Conservation (phyloP, 2,113 vertebrate genomes). For the Sapajus apella region DNA sequence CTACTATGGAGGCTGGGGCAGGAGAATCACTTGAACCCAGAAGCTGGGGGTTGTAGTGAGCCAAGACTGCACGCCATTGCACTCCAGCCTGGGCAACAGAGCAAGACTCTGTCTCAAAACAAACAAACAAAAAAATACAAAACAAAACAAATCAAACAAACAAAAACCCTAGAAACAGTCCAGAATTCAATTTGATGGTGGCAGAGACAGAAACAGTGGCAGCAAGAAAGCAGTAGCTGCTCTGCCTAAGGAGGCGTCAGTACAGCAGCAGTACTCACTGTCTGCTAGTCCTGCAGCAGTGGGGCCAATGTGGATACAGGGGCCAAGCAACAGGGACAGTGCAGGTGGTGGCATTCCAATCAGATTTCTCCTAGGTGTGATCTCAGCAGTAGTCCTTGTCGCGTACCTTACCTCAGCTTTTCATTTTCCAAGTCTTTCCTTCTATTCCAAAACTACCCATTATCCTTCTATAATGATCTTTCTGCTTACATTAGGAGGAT, state of each 20-base stretch:
- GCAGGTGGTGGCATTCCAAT: neutral
- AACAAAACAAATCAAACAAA: no score
- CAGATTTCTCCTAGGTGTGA: neutral
- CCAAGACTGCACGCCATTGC: no score
- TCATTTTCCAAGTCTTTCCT: neutral
- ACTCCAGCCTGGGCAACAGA: no score
- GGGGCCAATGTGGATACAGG: accelerated
- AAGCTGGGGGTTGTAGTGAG: no score
- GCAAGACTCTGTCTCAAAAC: no score
- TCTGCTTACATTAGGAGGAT: neutral
- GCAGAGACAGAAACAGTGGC: neutral
- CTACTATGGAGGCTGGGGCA: no score
- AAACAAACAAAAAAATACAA: no score
- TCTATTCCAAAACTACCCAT: neutral
- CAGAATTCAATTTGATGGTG: neutral
- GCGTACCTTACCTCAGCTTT: neutral
- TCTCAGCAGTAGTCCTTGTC: neutral
- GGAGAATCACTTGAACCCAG: no score
- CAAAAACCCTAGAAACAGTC: neutral
- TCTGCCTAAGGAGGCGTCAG: neutral
- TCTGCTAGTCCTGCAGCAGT: accelerated
- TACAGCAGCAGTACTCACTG: accelerated
- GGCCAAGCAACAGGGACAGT: accelerated
- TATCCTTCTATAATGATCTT: neutral
- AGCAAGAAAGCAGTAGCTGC: neutral